Percentiles rank a stretch among this genome's conserved stretches.
Evolutionary conservation across 2,113 vertebrate genomes (phyloP).

Genomic region (Zosterops hypoxanthus): DNA sequence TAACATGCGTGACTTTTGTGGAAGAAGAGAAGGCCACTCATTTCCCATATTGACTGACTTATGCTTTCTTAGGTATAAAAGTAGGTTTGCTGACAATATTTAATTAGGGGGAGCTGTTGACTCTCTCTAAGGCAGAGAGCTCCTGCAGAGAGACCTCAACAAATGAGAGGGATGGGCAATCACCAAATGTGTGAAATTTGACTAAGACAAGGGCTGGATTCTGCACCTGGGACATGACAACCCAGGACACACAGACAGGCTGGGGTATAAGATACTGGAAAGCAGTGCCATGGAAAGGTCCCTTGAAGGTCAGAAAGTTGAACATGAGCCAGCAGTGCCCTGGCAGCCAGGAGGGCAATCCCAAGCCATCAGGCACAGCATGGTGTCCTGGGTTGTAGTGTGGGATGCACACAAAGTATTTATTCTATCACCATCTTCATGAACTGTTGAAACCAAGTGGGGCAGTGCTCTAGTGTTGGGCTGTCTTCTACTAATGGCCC

Average conservation of each 20-base stretch:
- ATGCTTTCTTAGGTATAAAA: background rate
- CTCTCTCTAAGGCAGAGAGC: background rate
- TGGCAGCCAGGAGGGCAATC: background rate
- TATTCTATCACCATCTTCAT: too few relatives aligned
- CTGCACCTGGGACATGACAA: background rate
- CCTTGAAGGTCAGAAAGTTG: rapidly evolving
- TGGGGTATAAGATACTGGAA: background rate
- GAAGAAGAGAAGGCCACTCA: background rate
- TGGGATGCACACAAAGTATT: too few relatives aligned
- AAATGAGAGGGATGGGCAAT: background rate
- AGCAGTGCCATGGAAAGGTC: rapidly evolving
- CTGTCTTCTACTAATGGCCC: too few relatives aligned
- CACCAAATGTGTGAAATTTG: background rate
- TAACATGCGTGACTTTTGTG: background rate
- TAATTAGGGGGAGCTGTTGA: background rate
- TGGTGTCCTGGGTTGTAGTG: too few relatives aligned
- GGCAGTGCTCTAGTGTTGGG: too few relatives aligned
- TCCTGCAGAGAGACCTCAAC: background rate
- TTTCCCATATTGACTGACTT: background rate
- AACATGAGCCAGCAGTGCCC: background rate
- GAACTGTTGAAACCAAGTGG: too few relatives aligned
- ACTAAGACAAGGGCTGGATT: background rate
- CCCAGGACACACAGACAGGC: too few relatives aligned
- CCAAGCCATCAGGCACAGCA: background rate
- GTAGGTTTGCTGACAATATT: background rate